phyloP scores from a whole-genome alignment of 2,888 invertebrate species.

The Actias luna region DNA sequence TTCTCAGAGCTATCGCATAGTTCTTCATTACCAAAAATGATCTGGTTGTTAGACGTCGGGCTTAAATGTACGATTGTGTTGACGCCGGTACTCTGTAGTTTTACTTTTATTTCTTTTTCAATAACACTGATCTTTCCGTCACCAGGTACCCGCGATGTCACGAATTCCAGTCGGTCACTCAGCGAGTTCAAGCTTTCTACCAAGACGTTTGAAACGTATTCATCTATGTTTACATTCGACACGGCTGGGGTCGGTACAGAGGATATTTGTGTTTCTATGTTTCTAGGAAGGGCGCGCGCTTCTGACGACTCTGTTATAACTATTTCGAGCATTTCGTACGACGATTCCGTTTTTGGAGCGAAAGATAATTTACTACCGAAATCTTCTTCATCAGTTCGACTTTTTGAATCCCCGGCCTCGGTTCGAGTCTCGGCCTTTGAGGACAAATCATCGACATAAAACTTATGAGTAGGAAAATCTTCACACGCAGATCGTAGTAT shows the following conservation, averaged over 20 bases:
- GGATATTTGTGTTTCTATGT: constrained; percentile 24
- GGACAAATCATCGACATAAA: neutral
- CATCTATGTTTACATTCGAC: constrained; percentile 63
- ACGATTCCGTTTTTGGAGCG: constrained; percentile 36
- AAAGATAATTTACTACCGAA: constrained; percentile 21
- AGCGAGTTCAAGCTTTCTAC: constrained; percentile 77
- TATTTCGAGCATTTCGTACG: constrained; percentile 69
- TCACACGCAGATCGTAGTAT: neutral
- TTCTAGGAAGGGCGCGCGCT: constrained; percentile 30
- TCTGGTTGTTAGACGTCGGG: constrained; percentile 74
- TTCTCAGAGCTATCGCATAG: constrained; percentile 48
- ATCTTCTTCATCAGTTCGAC: neutral
- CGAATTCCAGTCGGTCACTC: constrained; percentile 69
- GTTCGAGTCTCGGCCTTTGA: neutral
- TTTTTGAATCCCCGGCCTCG: neutral
- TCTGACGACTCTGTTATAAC: constrained; percentile 69
- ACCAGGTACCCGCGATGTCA: constrained; percentile 63
- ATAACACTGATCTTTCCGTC: constrained; percentile 68
- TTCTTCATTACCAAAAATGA: constrained; percentile 75
- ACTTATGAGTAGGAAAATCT: neutral
- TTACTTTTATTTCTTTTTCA: constrained; percentile 78
- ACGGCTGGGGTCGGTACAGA: constrained; percentile 28
- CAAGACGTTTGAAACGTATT: constrained; percentile 76
- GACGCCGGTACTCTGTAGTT: constrained; percentile 72
- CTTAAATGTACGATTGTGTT: constrained; percentile 76